Conservation (phyloP, 2,113 vertebrate species). For the Trogon surrucura region DNA sequence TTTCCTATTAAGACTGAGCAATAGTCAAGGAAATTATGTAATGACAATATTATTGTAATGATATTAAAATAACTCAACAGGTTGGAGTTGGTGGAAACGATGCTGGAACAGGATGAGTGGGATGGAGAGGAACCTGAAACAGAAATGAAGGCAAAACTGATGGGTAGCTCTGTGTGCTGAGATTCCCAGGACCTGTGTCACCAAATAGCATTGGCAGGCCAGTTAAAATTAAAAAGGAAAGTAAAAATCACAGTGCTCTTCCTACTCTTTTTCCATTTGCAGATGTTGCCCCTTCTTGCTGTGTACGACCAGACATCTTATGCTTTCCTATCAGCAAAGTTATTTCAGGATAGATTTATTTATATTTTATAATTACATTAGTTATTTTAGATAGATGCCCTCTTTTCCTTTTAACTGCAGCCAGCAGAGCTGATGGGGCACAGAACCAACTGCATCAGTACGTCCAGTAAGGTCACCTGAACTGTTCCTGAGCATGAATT, state of each 20-base stretch:
- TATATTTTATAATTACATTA: neutral
- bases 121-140: neutral
- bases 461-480: neutral
- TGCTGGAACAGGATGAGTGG: neutral
- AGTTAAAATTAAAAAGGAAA: neutral
- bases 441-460: accelerated
- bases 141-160: neutral
- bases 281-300: neutral
- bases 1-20: neutral
- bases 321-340: neutral
- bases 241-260: neutral
- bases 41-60: neutral
- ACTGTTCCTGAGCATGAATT: neutral
- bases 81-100: neutral
- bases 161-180: neutral
- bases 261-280: neutral
- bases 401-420: neutral
- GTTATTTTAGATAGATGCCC: neutral
- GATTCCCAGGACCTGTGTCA: neutral
- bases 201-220: neutral
- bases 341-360: neutral
- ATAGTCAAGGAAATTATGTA: neutral
- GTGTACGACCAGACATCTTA: neutral
- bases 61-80: neutral
- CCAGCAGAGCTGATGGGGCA: neutral